phyloP scores from a whole-genome alignment of 2,888 invertebrate species.

The Troides aeacus region DNA sequence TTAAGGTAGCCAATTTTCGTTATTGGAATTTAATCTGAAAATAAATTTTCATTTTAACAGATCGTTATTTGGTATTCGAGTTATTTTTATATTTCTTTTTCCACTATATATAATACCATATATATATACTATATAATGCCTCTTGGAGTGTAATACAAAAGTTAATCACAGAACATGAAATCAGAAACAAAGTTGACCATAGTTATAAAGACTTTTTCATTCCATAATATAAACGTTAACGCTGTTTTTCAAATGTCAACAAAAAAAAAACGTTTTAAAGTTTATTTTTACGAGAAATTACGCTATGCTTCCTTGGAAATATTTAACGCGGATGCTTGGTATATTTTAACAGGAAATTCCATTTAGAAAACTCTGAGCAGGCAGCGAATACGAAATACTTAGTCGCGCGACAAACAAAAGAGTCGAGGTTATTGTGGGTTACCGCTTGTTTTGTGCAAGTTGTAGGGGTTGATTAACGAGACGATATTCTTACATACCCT shows the following conservation, averaged over 20 bases:
- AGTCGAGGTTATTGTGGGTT: not conserved
- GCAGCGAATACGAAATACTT: constrained; percentile 1
- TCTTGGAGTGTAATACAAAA: no score
- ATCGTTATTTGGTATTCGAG: no score
- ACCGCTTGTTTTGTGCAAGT: not conserved
- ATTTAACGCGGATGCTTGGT: constrained; percentile 2
- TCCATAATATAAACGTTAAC: not conserved
- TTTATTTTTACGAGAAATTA: not conserved
- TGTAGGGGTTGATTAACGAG: constrained; percentile 2
- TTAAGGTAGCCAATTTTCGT: not conserved
- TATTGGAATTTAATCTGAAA: not conserved
- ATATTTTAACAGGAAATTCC: not conserved
- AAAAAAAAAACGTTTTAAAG: not conserved
- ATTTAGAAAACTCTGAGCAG: not conserved
- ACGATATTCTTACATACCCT: not conserved
- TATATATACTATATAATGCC: no score
- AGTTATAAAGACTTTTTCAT: no score
- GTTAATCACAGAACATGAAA: no score
- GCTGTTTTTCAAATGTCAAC: not conserved
- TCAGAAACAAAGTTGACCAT: no score
- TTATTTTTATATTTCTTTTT: no score
- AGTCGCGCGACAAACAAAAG: not conserved
- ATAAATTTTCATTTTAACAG: not conserved
- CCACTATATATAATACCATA: no score
- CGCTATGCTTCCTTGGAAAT: not conserved